Conservation (phyloP, 2,888 invertebrate genomes). For the Cepaea hortensis region DNA sequence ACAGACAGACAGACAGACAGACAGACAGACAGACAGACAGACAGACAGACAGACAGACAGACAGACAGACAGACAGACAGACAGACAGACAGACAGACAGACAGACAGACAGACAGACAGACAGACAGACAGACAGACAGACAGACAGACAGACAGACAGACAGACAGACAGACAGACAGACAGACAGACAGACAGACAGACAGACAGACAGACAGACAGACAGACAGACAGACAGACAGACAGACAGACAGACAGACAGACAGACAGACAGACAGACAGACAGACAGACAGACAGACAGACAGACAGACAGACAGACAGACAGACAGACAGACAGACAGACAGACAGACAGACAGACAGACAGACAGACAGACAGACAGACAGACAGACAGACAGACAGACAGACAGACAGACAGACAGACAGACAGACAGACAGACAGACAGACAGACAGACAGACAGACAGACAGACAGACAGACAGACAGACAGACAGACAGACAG, state of each 20-base stretch:
- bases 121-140: slow-evolving; percentile 44
- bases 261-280: slow-evolving; percentile 38
- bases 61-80: slow-evolving; percentile 45
- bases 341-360: slow-evolving; percentile 31
- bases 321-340: slow-evolving; percentile 31
- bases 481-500: too few species aligned
- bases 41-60: slow-evolving; percentile 36
- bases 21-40: slow-evolving; percentile 39
- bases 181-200: slow-evolving; percentile 32
- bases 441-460: too few species aligned
- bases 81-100: slow-evolving; percentile 43
- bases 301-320: slow-evolving; percentile 13
- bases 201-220: slow-evolving; percentile 37
- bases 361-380: slow-evolving; percentile 29
- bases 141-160: slow-evolving; percentile 43
- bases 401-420: slow-evolving; percentile 16
- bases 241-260: slow-evolving; percentile 25
- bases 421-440: too few species aligned
- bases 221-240: slow-evolving; percentile 30
- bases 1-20: slow-evolving; percentile 34
- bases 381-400: slow-evolving; percentile 21
- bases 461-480: too few species aligned
- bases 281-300: slow-evolving; percentile 22
- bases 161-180: slow-evolving; percentile 36
- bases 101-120: slow-evolving; percentile 25